These are phyloP conservation scores for Toxonevra muliebris DNA, from an alignment of 2,888 invertebrate species.

Conservation along the genomic window DNA sequence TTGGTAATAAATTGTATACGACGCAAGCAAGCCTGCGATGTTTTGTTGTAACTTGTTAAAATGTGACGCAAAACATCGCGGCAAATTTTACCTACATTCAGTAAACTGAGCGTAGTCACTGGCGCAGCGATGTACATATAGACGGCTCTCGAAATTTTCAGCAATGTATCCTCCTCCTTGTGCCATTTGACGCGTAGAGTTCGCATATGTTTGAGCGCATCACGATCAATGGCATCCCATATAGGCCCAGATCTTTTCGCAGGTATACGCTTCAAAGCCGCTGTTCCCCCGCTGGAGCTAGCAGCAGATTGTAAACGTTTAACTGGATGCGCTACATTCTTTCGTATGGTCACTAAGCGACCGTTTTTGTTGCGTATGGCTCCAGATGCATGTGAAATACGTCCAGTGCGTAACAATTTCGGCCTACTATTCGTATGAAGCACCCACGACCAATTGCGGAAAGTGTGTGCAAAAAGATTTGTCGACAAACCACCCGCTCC, in stretches of 20 bases:
- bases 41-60: constrained; percentile 71
- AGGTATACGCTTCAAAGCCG: constrained; percentile 11
- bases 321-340: constrained; percentile 24
- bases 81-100: constrained; percentile 64
- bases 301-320: constrained; percentile 22
- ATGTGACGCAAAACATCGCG: constrained; percentile 70
- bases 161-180: constrained; percentile 73
- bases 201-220: constrained; percentile 72
- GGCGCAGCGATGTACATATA: constrained; percentile 67
- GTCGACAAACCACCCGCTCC: constrained; percentile 77
- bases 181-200: constrained; percentile 73
- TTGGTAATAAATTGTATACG: constrained; percentile 72
- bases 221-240: constrained; percentile 73
- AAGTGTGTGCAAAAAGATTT: constrained; percentile 72
- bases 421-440: constrained; percentile 42
- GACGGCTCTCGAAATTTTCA: constrained; percentile 75
- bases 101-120: constrained; percentile 54
- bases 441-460: constrained; percentile 73
- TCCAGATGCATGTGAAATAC: constrained; percentile 33
- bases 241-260: constrained; percentile 43
- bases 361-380: constrained; percentile 16
- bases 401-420: constrained; percentile 29
- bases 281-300: background rate
- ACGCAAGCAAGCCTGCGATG: constrained; percentile 74
- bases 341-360: constrained; percentile 28